Evolutionary conservation across 2,888 invertebrate species (phyloP).

Genomic region (Allophyes oxyacanthae): DNA sequence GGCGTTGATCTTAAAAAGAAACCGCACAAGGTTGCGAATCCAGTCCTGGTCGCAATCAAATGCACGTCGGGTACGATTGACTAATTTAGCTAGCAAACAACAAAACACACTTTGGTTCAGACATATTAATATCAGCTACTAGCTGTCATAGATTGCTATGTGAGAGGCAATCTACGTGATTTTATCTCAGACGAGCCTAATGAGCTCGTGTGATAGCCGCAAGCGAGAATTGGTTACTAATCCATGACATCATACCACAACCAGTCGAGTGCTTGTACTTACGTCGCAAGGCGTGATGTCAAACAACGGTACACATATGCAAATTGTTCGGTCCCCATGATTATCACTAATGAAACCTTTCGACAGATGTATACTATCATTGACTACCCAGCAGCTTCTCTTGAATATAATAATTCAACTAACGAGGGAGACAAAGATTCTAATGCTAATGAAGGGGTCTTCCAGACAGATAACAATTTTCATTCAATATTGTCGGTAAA

Average conservation of each 20-base stretch:
- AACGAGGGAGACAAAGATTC: conserved; percentile 19
- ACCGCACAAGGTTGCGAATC: conserved; percentile 33
- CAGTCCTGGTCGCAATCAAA: conserved; percentile 16
- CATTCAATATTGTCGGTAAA: conserved; percentile 6
- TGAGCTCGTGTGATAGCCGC: conserved; percentile 9
- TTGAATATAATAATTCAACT: conserved; percentile 17
- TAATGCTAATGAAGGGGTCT: conserved; percentile 26
- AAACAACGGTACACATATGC: conserved; percentile 42
- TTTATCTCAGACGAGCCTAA: conserved; percentile 19
- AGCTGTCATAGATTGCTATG: conserved; percentile 29
- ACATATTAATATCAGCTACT: conserved; percentile 24
- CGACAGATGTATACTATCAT: conserved; percentile 1
- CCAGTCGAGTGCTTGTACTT: conserved; percentile 24
- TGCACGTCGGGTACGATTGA: conserved; percentile 7
- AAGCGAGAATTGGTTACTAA: conserved; percentile 7
- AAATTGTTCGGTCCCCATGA: conserved; percentile 21
- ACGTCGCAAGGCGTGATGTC: conserved; percentile 19
- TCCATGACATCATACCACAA: conserved; percentile 34
- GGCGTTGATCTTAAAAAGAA: conserved; percentile 27
- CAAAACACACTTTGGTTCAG: conserved; percentile 22
- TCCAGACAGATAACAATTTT: conserved; percentile 18
- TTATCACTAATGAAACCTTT: conserved; percentile 36
- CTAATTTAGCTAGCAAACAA: conserved; percentile 25
- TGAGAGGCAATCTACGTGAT: conserved; percentile 33
- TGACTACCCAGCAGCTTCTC: conserved; percentile 7